Evolutionary conservation across 2,797 vertebrate genomes (phyloP), one percentile per base, ranked within the genome.

Genomic region (Mus caroli): DNA sequence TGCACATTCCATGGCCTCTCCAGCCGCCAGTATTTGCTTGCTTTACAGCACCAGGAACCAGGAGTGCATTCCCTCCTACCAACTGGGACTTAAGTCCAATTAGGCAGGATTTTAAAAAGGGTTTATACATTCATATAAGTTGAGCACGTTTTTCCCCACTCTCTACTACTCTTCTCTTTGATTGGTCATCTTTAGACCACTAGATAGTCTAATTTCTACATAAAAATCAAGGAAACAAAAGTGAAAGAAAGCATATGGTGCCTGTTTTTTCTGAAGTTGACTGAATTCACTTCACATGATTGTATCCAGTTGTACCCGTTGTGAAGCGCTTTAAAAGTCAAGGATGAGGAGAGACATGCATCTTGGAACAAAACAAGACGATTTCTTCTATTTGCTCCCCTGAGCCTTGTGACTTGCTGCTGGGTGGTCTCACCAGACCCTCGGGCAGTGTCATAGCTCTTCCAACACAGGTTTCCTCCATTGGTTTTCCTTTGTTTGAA

Each of bases 401-500:
- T 10, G 40, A 34, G 37, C 28, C 31, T 46, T 37, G 37, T 54
- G 40, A 76, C 40, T 87, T 13, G 19, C 17, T 67, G 17, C n/a
- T 17, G 22, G 11, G 6, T 19, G 56, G 20, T 69, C 75, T 75
- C 46, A 24, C 11, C 26, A 50, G 34, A 82, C 22, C 77, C 78
- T 31, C 9, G 4, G 78, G 3, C 54, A 96, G 64, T 40, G 93
- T 77, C 83, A 77, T 82, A 64, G 4, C 34, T 82, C 69, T 83
- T 86, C 60, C 34, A 64, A 4, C 13, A 46, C 31, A 6, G n/a
- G 28, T 40, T 40, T 22, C 46, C 64, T 69, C 75, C 79, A 22
- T 88, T 88, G 28, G 80, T 77, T 83, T 69, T 40, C 26, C 40
- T 82, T 85, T 91, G 12, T 77, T 88, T 43, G 73, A 69, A 93